Evolutionary conservation across 2,888 invertebrate genomes (phyloP).

Genomic region (Cantharis flavilabris): DNA sequence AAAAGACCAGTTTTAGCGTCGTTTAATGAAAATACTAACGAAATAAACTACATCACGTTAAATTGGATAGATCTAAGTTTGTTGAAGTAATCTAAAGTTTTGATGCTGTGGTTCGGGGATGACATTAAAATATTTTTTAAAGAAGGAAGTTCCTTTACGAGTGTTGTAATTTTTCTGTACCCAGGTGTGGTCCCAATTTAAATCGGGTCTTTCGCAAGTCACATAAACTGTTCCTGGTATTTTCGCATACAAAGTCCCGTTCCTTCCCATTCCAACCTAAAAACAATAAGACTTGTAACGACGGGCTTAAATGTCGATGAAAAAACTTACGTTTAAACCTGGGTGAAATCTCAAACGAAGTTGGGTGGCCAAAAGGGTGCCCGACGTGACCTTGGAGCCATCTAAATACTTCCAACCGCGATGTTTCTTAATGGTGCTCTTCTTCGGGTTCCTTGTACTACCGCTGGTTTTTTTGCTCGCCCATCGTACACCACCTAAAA

Average conservation of each 20-base stretch:
- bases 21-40: conserved; percentile 47
- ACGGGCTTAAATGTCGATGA: neutral
- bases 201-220: conserved; percentile 81
- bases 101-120: conserved; percentile 78
- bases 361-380: conserved; percentile 73
- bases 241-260: conserved; percentile 81
- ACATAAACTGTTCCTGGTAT: conserved; percentile 78
- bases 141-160: conserved; percentile 67
- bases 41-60: conserved; percentile 61
- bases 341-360: conserved; percentile 75
- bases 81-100: conserved; percentile 76
- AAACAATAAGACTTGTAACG: conserved; percentile 36
- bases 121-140: conserved; percentile 86
- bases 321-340: conserved; percentile 70
- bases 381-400: conserved; percentile 66
- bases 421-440: conserved; percentile 73
- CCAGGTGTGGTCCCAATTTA: conserved; percentile 79
- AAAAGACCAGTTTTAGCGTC: conserved; percentile 76
- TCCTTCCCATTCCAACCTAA: conserved; percentile 81
- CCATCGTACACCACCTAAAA: conserved; percentile 58
- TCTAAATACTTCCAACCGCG: conserved; percentile 80
- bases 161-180: conserved; percentile 68
- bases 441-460: conserved; percentile 71
- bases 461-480: conserved; percentile 78
- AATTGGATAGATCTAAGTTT: conserved; percentile 66